These are phyloP conservation scores for Agrotis exclamationis DNA, from an alignment of 2,888 invertebrate species.

Conservation along the genomic window DNA sequence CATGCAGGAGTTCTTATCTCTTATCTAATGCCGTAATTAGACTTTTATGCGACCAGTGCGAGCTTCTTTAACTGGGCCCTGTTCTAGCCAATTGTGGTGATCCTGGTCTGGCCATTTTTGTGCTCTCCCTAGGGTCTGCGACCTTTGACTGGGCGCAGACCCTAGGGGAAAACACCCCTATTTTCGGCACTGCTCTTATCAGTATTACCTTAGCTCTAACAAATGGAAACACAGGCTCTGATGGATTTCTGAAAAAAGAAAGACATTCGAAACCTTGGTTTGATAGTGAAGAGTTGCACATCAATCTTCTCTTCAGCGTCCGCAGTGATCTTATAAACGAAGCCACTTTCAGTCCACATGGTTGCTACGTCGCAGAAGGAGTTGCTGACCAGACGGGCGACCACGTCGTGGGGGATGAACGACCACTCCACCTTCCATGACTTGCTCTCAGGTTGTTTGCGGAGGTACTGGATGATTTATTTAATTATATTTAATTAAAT, in stretches of 20 bases:
- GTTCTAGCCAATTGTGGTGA: too few species aligned
- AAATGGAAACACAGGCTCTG: not conserved
- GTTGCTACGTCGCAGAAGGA: slow-evolving; percentile 76
- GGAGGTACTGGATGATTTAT: slow-evolving; percentile 78
- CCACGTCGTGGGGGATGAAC: slow-evolving; percentile 69
- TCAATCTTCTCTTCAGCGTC: slow-evolving; percentile 81
- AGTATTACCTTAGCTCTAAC: not conserved
- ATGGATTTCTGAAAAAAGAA: not conserved
- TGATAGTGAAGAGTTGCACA: slow-evolving; percentile 76
- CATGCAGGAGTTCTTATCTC: too few species aligned
- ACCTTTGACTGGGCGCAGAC: too few species aligned
- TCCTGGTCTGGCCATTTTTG: too few species aligned
- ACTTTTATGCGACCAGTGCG: too few species aligned
- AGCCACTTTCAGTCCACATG: slow-evolving; percentile 80
- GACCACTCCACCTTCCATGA: slow-evolving; percentile 82
- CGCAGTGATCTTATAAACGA: slow-evolving; percentile 77
- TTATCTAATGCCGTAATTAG: too few species aligned
- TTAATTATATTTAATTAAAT: too few species aligned
- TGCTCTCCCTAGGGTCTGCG: too few species aligned
- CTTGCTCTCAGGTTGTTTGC: slow-evolving; percentile 74
- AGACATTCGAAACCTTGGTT: slow-evolving; percentile 77
- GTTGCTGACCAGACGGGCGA: slow-evolving; percentile 79
- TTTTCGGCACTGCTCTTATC: too few species aligned
- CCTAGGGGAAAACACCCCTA: too few species aligned
- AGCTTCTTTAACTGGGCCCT: too few species aligned